These are phyloP conservation scores for Entomobrya proxima DNA, from an alignment of 2,888 invertebrate genomes.

Conservation along the genomic window DNA sequence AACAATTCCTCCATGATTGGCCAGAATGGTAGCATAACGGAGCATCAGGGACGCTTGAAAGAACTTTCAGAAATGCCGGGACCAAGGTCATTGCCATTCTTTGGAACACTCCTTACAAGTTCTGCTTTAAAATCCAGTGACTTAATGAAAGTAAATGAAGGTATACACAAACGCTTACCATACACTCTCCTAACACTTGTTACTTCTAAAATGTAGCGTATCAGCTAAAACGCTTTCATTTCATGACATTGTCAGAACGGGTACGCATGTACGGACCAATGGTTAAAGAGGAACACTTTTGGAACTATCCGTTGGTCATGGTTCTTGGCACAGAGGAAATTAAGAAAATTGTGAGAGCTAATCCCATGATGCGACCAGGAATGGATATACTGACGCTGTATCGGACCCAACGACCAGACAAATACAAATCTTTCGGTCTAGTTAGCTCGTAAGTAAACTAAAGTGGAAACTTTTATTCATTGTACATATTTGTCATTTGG, in stretches of 20 bases:
- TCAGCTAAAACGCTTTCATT: too few species aligned
- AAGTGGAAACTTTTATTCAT: not conserved
- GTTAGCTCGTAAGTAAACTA: conserved; percentile 86
- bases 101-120: conserved; percentile 82
- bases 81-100: conserved; percentile 83
- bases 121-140: conserved; percentile 78
- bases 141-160: conserved; percentile 87
- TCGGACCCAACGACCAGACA: conserved; percentile 85
- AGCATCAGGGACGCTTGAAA: not conserved
- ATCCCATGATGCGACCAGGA: conserved; percentile 87
- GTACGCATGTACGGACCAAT: conserved; percentile 85
- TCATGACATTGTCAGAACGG: too few species aligned
- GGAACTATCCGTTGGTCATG: conserved; percentile 85
- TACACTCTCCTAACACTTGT: too few species aligned
- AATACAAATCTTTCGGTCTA: conserved; percentile 88
- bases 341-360: conserved; percentile 84
- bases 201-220: too few species aligned
- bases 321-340: conserved; percentile 85
- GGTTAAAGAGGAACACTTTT: conserved; percentile 86
- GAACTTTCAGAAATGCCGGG: conserved; percentile 82
- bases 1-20: too few species aligned
- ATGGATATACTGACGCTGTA: conserved; percentile 87
- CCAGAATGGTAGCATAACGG: not conserved
- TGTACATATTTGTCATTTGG: not conserved
- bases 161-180: conserved; percentile 77